These are phyloP conservation scores for Penaeus monodon DNA, from an alignment of 2,888 invertebrate genomes.

Conservation along the genomic window DNA sequence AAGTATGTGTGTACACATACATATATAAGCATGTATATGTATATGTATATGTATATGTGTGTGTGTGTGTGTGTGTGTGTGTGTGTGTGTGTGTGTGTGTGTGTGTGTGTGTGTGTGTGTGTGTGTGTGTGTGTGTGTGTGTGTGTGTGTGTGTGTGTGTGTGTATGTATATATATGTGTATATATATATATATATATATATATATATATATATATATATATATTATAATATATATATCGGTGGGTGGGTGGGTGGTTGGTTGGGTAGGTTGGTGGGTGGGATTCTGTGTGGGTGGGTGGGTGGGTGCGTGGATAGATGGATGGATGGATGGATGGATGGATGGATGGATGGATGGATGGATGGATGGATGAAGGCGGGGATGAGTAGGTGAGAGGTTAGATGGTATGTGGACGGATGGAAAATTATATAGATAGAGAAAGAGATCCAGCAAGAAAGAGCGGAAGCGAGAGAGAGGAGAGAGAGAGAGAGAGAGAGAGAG, in stretches of 20 bases:
- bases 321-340: background rate
- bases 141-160: background rate
- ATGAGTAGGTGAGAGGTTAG: no score
- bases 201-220: constrained; percentile 28
- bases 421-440: background rate
- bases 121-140: background rate
- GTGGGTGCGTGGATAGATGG: background rate
- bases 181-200: constrained; percentile 30
- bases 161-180: constrained; percentile 19
- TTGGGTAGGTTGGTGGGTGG: no score
- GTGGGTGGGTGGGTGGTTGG: no score
- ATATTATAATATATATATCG: no score
- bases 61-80: constrained; percentile 1
- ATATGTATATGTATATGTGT: background rate
- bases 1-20: constrained; percentile 20
- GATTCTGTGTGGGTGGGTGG: no score
- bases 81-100: constrained; percentile 4
- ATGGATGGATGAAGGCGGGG: no score
- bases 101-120: background rate
- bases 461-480: background rate
- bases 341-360: no score
- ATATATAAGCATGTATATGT: constrained; percentile 9
- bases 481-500: background rate
- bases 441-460: background rate
- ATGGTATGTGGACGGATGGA: no score